Evolutionary conservation across 2,113 vertebrate species (phyloP).

Genomic region (Hippolais icterina): DNA sequence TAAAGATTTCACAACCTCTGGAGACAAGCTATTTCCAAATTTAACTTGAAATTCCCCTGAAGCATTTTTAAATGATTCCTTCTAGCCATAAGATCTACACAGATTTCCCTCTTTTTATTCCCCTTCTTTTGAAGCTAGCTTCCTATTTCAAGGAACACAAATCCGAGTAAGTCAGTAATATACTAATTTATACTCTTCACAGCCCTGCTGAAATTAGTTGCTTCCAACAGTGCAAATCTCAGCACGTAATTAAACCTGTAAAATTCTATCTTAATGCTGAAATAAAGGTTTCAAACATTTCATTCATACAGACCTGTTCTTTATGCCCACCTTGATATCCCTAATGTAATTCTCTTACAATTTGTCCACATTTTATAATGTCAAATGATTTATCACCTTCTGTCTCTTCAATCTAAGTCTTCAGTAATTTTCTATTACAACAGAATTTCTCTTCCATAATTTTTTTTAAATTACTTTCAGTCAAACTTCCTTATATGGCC

Average conservation of each 20-base stretch:
- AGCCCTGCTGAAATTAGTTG: slow-evolving; percentile 5
- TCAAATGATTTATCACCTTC: not conserved
- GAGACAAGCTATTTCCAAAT: not conserved
- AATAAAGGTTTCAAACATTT: not conserved
- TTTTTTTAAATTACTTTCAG: not conserved
- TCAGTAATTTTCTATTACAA: not conserved
- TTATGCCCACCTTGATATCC: not conserved
- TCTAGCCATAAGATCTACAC: not conserved
- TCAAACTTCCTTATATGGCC: not conserved
- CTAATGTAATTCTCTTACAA: not conserved
- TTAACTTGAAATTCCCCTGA: not conserved
- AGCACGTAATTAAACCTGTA: slow-evolving; percentile 34
- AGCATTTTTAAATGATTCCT: not conserved
- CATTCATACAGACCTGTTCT: not conserved
- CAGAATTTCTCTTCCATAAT: not conserved
- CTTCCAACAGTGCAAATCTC: slow-evolving; percentile 19
- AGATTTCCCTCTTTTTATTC: not conserved
- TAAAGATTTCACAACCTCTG: not conserved
- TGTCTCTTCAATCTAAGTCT: not conserved
- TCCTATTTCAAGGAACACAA: not conserved
- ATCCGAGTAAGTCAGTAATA: slow-evolving; percentile 1
- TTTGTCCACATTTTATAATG: not conserved
- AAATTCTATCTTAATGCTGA: not conserved
- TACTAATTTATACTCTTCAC: slow-evolving; percentile 10
- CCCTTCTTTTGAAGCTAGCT: not conserved